A percentile compares a stretch with the other conserved stretches of the same genome.
Conservation (phyloP, 2,888 invertebrate species). For the Netelia inedita region DNA sequence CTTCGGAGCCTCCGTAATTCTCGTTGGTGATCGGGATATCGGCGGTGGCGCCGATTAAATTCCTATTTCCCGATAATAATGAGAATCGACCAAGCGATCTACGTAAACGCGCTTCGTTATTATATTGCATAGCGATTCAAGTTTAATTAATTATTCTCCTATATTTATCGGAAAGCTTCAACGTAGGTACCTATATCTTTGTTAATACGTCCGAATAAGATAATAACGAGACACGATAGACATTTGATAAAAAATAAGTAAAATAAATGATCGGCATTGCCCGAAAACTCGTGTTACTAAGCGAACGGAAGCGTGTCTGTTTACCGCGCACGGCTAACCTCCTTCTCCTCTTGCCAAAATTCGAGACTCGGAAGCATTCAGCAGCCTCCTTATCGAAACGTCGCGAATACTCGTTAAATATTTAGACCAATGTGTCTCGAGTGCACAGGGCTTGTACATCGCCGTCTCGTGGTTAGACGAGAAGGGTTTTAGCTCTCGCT, state of each 20-base stretch:
- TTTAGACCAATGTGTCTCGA: constrained; percentile 30
- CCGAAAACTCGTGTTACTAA: neutral
- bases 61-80: constrained; percentile 48
- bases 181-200: no score
- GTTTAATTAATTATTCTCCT: no score
- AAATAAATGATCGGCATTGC: no score
- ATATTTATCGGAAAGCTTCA: no score
- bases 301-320: neutral
- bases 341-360: neutral
- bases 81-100: constrained; percentile 4
- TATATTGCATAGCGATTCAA: neutral
- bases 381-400: neutral
- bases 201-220: no score
- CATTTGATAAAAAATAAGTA: no score
- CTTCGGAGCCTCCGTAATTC: constrained; percentile 6
- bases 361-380: neutral
- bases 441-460: constrained; percentile 26
- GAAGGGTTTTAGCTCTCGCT: neutral
- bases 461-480: constrained; percentile 19
- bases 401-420: constrained; percentile 30
- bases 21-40: constrained; percentile 9
- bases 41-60: constrained; percentile 28
- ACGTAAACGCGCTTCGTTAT: constrained; percentile 8
- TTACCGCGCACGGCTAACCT: neutral
- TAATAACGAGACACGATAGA: no score